phyloP scores from a whole-genome alignment of 2,888 invertebrate species.

The Drosophila pegasa region DNA sequence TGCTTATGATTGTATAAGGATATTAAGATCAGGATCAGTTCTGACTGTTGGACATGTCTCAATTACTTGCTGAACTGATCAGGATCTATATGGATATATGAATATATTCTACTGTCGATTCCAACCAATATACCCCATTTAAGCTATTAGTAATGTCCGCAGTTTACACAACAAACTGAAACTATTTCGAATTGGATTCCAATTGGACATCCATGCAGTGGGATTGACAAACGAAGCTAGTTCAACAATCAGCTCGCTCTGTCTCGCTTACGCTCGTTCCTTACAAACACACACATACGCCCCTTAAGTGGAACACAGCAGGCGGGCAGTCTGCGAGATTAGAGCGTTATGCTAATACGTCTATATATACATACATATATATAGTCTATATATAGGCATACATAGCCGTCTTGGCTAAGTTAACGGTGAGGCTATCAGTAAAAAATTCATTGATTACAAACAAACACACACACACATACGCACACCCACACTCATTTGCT shows the following conservation, averaged over 20 bases:
- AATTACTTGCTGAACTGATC: no score
- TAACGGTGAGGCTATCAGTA: conserved; percentile 44
- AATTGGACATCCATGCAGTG: conserved; percentile 6
- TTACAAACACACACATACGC: neutral
- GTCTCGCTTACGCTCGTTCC: neutral
- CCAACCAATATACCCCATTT: neutral
- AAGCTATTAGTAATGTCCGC: neutral
- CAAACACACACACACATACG: conserved; percentile 16
- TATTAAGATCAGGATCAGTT: no score
- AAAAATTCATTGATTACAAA: conserved; percentile 49
- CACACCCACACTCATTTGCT: conserved; percentile 8
- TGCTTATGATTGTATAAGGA: neutral
- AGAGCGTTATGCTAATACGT: conserved; percentile 51
- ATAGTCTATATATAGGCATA: neutral
- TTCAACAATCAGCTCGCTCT: neutral
- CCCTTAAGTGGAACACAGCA: conserved; percentile 13
- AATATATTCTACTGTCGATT: no score
- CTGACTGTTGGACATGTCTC: no score
- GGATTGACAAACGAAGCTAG: neutral
- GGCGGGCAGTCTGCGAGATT: conserved; percentile 40
- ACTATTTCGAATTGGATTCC: neutral
- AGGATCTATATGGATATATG: no score
- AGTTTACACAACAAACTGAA: neutral
- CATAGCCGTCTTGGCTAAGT: conserved; percentile 26
- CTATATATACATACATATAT: conserved; percentile 2